Evolutionary conservation across 2,113 vertebrate species (phyloP).

Genomic region (Cyanocitta stelleri): DNA sequence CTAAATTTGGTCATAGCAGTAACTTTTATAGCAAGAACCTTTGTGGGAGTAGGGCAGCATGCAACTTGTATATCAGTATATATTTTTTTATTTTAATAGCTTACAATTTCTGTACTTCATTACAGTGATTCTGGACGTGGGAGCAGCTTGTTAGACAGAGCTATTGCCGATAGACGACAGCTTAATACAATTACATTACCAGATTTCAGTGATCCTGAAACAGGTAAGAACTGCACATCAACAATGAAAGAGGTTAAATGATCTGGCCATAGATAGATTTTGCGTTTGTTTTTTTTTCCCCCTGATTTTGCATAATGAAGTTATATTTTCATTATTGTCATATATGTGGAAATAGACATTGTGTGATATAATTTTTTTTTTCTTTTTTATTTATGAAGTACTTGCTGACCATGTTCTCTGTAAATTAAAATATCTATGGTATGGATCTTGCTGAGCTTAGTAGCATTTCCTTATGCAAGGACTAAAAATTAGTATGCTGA

Average conservation of each 20-base stretch:
- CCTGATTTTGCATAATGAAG: background rate
- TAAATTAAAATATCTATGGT: background rate
- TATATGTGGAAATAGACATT: background rate
- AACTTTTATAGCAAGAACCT: conserved; percentile 34
- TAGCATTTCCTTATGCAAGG: background rate
- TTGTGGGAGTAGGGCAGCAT: conserved; percentile 31
- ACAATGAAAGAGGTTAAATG: background rate
- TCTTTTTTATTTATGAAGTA: background rate
- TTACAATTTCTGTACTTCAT: conserved; percentile 48
- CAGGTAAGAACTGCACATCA: conserved; percentile 76
- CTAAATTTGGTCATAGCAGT: conserved; percentile 30
- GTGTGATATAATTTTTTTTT: background rate
- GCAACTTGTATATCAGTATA: background rate
- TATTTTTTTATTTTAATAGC: background rate
- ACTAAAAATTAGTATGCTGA: background rate
- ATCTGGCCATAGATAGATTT: background rate
- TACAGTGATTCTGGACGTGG: conserved; percentile 94
- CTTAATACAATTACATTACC: conserved; percentile 94
- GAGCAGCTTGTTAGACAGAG: conserved; percentile 95
- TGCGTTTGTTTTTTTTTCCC: background rate
- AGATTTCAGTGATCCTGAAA: conserved; percentile 97
- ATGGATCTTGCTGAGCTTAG: background rate
- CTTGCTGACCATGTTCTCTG: background rate
- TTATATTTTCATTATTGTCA: background rate
- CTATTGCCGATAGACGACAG: conserved; percentile 92